Percentiles rank a stretch among this genome's conserved stretches.
These are phyloP conservation scores for Leuciscus waleckii DNA, from an alignment of 2,797 vertebrate species.

Conservation along the genomic window DNA sequence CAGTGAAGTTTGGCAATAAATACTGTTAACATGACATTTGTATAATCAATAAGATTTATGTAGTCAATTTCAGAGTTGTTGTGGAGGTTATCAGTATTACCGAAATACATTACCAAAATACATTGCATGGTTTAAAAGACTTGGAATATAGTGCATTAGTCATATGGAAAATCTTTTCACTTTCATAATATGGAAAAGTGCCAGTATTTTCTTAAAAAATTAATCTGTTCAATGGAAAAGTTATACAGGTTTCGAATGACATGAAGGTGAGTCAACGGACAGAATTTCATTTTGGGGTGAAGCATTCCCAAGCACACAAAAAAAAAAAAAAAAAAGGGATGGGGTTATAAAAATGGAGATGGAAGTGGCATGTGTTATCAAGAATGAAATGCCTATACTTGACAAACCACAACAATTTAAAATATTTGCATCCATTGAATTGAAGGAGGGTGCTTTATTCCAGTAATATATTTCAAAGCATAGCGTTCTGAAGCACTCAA, in stretches of 20 bases:
- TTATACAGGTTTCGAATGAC: not conserved
- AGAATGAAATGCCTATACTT: conserved; percentile 24
- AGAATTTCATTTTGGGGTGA: conserved; percentile 3
- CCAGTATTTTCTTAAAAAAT: not conserved
- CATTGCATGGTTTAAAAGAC: not conserved
- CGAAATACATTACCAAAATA: not conserved
- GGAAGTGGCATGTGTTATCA: conserved; percentile 2
- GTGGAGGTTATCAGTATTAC: not conserved
- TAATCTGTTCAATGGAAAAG: not conserved
- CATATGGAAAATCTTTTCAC: not conserved
- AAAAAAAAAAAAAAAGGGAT: not conserved
- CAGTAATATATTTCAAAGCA: conserved; percentile 29
- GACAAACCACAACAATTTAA: conserved; percentile 46
- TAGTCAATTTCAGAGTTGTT: not conserved
- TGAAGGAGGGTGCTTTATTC: conserved; percentile 21
- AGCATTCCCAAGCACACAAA: not conserved
- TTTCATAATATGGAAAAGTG: not conserved
- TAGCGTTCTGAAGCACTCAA: conserved; percentile 23
- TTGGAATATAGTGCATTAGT: not conserved
- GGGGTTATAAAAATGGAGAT: too few species aligned
- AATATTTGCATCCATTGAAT: conserved; percentile 38
- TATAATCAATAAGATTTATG: not conserved
- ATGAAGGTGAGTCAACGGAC: not conserved
- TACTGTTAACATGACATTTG: not conserved
- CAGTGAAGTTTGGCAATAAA: not conserved